phyloP scores from a whole-genome alignment of 2,797 vertebrate species.

The Malacoraja senta region DNA sequence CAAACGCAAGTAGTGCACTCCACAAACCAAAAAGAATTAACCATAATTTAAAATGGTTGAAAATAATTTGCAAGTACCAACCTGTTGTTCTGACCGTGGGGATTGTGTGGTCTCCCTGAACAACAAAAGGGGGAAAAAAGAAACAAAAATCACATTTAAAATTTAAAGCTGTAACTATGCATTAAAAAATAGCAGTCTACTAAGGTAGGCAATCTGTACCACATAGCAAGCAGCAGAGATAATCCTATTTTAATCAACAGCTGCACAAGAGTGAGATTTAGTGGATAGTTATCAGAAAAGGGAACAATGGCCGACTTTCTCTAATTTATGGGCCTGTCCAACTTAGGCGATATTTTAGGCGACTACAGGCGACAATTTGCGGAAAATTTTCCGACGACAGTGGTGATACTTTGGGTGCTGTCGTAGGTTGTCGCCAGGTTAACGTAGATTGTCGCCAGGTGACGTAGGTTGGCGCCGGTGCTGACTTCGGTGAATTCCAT shows the following conservation, averaged over 20 bases:
- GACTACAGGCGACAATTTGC: no score
- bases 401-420: no score
- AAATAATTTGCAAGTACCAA: conserved; percentile 49
- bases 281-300: neutral
- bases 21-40: no score
- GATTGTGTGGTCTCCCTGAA: conserved; percentile 70
- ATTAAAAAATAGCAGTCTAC: neutral
- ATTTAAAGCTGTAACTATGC: neutral
- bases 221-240: neutral
- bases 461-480: no score
- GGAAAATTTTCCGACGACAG: no score
- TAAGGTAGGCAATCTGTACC: neutral
- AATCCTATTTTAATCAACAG: neutral
- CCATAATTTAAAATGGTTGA: neutral
- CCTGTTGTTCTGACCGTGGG: conserved; percentile 70
- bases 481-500: no score
- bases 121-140: conserved; percentile 41
- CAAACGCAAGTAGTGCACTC: no score
- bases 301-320: neutral
- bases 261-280: neutral
- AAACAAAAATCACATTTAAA: conserved; percentile 18
- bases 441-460: no score
- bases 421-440: no score
- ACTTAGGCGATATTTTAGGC: no score
- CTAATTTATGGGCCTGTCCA: neutral